Evolutionary conservation across 30 jellyfish, hydroid and myxozoan genomes (phyloP).

Genomic region (Sanderia malayensis): DNA sequence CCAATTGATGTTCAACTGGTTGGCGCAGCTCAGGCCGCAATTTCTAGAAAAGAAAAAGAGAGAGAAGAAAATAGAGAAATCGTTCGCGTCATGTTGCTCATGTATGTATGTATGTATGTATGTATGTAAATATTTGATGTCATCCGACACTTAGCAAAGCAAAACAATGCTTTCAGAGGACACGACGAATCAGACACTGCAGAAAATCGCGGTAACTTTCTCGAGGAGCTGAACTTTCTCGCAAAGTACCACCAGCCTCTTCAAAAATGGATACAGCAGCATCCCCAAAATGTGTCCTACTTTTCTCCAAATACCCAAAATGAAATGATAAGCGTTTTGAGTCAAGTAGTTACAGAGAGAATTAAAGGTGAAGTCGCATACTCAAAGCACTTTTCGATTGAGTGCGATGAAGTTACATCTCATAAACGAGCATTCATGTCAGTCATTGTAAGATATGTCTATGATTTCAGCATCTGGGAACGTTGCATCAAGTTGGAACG

Average conservation of each 20-base stretch:
- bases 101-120: no score
- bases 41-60: no score
- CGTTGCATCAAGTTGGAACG: conserved; percentile 6
- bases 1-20: no score
- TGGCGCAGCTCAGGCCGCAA: no score
- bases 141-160: conserved; percentile 40
- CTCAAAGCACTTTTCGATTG: conserved; percentile 26
- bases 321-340: conserved; percentile 38
- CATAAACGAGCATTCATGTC: conserved; percentile 36
- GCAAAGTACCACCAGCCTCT: conserved; percentile 42
- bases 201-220: conserved; percentile 42
- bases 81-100: no score
- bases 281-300: no score
- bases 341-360: conserved; percentile 3
- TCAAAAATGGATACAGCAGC: conserved; percentile 42
- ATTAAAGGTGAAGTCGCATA: no score
- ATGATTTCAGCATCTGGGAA: conserved; percentile 7
- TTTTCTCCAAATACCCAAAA: conserved; percentile 34
- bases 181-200: conserved; percentile 5
- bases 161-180: conserved; percentile 58
- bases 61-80: no score
- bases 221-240: conserved; percentile 31
- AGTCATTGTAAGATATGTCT: conserved; percentile 22
- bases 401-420: conserved; percentile 39
- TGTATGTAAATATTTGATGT: conserved; percentile 42